Conservation (phyloP, 2,797 vertebrate species). For the Rousettus madagascariensis region DNA sequence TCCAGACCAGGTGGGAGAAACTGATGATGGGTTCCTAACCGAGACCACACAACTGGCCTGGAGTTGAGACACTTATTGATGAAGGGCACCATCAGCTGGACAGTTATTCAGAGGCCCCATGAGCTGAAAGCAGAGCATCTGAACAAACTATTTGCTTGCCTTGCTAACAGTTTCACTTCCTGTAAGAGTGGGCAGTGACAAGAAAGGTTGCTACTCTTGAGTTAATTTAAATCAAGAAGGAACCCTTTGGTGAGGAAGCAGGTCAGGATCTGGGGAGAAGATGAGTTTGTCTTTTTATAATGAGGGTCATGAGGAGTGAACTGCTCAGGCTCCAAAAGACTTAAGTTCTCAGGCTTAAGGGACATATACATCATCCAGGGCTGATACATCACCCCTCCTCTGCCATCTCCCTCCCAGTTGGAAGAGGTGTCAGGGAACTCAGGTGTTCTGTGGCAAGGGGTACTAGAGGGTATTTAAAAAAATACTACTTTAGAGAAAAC, state of each 20-base stretch:
- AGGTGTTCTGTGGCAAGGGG: background rate
- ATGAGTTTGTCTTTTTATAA: background rate
- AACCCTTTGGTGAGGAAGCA: background rate
- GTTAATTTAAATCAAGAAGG: background rate
- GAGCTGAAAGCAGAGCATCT: background rate
- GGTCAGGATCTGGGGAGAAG: background rate
- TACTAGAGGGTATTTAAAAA: background rate
- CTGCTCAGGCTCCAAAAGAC: background rate
- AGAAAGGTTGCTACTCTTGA: background rate
- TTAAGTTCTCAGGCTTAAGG: background rate
- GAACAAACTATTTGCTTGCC: background rate
- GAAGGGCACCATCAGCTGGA: background rate
- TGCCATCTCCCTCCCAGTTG: background rate
- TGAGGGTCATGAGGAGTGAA: background rate
- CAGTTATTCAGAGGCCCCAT: background rate
- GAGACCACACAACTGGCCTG: slow-evolving; percentile 60
- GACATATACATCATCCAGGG: background rate
- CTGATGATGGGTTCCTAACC: slow-evolving; percentile 56
- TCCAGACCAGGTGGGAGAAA: slow-evolving; percentile 57
- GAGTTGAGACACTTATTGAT: background rate
- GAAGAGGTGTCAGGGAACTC: background rate
- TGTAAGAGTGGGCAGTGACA: background rate
- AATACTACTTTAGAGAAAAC: background rate
- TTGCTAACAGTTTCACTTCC: background rate
- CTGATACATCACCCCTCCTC: background rate